Conservation (phyloP, 1,140 invertebrate species). For the Tetragonula clypearis region DNA sequence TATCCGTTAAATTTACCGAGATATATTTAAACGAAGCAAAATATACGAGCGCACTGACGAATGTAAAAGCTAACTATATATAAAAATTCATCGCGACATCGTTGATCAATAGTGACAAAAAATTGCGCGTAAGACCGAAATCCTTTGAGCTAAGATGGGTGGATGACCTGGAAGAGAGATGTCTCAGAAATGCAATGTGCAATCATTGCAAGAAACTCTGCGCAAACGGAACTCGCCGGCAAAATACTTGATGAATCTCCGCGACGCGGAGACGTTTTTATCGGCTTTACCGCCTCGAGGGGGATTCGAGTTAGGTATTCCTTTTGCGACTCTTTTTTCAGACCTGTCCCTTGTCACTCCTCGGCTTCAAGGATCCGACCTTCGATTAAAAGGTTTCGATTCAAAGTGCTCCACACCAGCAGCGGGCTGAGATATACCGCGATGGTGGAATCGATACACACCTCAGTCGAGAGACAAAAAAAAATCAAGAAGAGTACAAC, state of each 20-base stretch:
- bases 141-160: conserved; percentile 39
- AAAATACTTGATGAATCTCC: conserved; percentile 66
- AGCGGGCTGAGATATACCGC: background rate
- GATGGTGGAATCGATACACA: conserved; percentile 6
- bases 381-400: conserved; percentile 61
- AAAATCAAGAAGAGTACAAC: background rate
- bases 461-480: background rate
- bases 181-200: conserved; percentile 22
- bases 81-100: background rate
- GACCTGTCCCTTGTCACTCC: background rate
- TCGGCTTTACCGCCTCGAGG: conserved; percentile 43
- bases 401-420: conserved; percentile 17
- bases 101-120: conserved; percentile 36
- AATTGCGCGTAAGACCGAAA: conserved; percentile 50
- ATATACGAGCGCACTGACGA: background rate
- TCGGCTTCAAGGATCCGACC: conserved; percentile 49
- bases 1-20: background rate
- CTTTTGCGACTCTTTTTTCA: conserved; percentile 22
- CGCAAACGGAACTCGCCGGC: conserved; percentile 56
- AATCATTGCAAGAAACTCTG: background rate
- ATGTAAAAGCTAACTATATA: background rate
- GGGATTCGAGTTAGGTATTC: conserved; percentile 16
- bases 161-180: conserved; percentile 50
- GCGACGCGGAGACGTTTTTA: conserved; percentile 56
- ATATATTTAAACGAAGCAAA: background rate